Base-by-base conservation (phyloP, 2,113 vertebrate species). In the Diphyllodes magnificus region DNA sequence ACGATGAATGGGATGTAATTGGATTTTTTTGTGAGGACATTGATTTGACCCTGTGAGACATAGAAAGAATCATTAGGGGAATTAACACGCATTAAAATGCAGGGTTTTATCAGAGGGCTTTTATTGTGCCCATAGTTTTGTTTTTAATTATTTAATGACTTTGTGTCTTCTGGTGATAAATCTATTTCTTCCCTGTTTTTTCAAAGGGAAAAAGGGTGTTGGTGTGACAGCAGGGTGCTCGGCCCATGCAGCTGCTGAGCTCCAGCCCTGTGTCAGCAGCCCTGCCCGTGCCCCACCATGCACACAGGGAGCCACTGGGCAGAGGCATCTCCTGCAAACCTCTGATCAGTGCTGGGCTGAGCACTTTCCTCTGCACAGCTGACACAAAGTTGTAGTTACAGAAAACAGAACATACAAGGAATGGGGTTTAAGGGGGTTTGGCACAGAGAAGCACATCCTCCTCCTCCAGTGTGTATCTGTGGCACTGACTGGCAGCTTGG, bases 61-160 rank as follows among this genome's bases (percentile, higher is more conserved):
- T 84, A 95, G 70, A 91, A 94, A 97, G 96, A 97, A 97, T 98
- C 98, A 97, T 97, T 96, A 97, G 89, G 95, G 95, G 96, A 97
- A 98, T 98, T 98, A 98, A 97, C 96, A 71, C 54, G 35, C 96
- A 98, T 97, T 97, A 97, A 98, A 98, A 97, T 96, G 96, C 96
- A 94, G 93, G 63, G 69, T 28, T 82, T 94, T 96, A 98, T 97
- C 97, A 82, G 77, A 92, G 91, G 96, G 95, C 95, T 97, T 97
- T 98, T 97, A 97, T 97, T 97, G 97, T 97, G 95, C 96, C 93
- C 95, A 79, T 97, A 96, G 96, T 97, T 98, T 98, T 98, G 94
- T 93, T 97, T 97, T 98, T 98, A 98, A 98, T 98, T 98, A 98
- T 98, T 97, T 98, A 98, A 98, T 97, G 97, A 98, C 97, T 98